These are phyloP conservation scores for Aythya baeri DNA, from an alignment of 2,113 vertebrate genomes.

Conservation along the genomic window DNA sequence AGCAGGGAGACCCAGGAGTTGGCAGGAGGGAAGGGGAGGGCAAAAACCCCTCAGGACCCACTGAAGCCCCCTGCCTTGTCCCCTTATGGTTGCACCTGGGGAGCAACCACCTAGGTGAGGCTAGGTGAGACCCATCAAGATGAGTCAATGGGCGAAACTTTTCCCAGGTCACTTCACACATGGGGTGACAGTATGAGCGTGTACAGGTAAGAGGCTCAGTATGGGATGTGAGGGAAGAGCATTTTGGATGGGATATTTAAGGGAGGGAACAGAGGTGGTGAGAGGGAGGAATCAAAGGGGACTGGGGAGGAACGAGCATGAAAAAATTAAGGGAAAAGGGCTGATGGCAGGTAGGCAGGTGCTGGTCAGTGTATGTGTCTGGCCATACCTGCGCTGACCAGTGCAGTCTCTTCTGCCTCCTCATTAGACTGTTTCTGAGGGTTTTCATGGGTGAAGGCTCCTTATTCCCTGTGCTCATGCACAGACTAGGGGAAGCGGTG, in stretches of 20 bases:
- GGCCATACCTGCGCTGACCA: neutral
- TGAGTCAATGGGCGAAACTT: neutral
- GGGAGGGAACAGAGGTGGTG: neutral
- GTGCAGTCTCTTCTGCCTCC: neutral
- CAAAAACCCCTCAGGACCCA: rapidly evolving
- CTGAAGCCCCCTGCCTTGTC: no score
- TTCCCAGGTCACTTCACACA: neutral
- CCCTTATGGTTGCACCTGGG: neutral
- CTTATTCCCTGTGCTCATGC: rapidly evolving
- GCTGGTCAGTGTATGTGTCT: neutral
- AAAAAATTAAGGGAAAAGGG: neutral
- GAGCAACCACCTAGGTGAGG: neutral
- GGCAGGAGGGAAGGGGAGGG: rapidly evolving
- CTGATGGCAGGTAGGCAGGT: rapidly evolving
- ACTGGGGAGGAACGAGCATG: neutral
- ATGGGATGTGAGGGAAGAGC: rapidly evolving
- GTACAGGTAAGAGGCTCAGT: neutral
- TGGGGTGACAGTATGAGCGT: neutral
- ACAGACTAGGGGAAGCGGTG: neutral
- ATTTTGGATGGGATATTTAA: neutral
- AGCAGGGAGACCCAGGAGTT: neutral
- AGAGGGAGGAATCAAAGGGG: neutral
- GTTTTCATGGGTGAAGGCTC: neutral
- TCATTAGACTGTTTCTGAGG: neutral
- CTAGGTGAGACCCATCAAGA: neutral